A percentile compares a stretch with the other conserved stretches of the same genome.
Conservation (phyloP, 2,888 invertebrate species). For the Agriopis aurantiaria region DNA sequence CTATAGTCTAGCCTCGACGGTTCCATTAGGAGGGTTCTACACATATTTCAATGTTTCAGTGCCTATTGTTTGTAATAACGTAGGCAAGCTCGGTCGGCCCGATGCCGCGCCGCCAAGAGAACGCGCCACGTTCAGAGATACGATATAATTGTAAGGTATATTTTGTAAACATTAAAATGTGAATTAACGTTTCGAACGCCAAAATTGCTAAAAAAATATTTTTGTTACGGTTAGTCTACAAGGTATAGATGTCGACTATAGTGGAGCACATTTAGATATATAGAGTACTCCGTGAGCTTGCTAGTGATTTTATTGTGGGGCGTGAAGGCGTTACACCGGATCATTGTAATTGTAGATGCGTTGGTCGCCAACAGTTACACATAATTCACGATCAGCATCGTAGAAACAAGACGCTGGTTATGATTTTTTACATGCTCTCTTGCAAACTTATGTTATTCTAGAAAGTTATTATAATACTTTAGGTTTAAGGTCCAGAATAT, state of each 20-base stretch:
- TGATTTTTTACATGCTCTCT: background rate
- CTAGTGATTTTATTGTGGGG: conserved; percentile 58
- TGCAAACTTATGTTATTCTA: background rate
- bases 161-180: conserved; percentile 73
- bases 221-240: conserved; percentile 66
- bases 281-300: conserved; percentile 69
- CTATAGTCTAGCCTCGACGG: conserved; percentile 57
- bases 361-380: conserved; percentile 33
- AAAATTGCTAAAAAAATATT: conserved; percentile 74
- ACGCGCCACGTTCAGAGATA: conserved; percentile 75
- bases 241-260: conserved; percentile 52
- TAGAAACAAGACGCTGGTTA: conserved; percentile 15
- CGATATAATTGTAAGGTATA: conserved; percentile 76
- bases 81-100: conserved; percentile 61
- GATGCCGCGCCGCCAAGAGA: conserved; percentile 50
- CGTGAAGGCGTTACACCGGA: conserved; percentile 30
- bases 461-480: background rate
- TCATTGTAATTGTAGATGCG: conserved; percentile 35
- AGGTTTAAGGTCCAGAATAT: too few species aligned
- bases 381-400: conserved; percentile 23
- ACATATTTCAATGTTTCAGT: conserved; percentile 72
- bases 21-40: conserved; percentile 49
- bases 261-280: conserved; percentile 58
- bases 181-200: conserved; percentile 59
- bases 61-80: conserved; percentile 75